Conservation (phyloP, 2,888 invertebrate genomes). For the Apocheima hispidaria region DNA sequence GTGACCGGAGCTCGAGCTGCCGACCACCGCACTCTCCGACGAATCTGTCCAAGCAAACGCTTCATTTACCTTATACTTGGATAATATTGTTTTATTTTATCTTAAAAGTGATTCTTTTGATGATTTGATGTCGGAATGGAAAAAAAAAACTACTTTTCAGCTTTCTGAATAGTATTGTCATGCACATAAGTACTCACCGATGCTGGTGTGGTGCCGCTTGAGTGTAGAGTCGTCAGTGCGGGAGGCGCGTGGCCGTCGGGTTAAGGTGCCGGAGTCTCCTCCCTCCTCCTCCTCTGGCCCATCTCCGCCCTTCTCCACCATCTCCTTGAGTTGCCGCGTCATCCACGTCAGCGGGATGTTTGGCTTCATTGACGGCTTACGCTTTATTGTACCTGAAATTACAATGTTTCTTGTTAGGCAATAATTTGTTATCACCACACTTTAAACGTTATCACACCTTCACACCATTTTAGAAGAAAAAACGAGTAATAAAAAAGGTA, state of each 20-base stretch:
- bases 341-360: slow-evolving; percentile 96
- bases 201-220: slow-evolving; percentile 66
- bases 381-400: slow-evolving; percentile 92
- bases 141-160: no score
- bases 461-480: no score
- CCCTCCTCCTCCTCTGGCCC: slow-evolving; percentile 64
- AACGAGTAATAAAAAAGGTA: no score
- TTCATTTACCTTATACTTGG: background rate
- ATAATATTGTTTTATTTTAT: background rate
- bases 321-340: slow-evolving; percentile 95
- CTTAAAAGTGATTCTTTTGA: no score
- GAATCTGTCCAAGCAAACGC: slow-evolving; percentile 56
- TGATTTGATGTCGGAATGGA: no score
- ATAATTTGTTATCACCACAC: background rate
- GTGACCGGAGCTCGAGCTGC: slow-evolving; percentile 51
- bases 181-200: slow-evolving; percentile 53
- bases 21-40: slow-evolving; percentile 58
- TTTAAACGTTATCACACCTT: no score
- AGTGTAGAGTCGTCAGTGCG: slow-evolving; percentile 74
- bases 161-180: background rate
- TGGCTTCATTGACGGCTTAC: slow-evolving; percentile 97
- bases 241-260: slow-evolving; percentile 81
- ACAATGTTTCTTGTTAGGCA: no score
- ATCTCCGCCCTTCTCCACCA: slow-evolving; percentile 88
- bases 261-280: slow-evolving; percentile 83